Base-by-base conservation (phyloP, 2,888 invertebrate genomes). In the Melanostoma scalare region DNA sequence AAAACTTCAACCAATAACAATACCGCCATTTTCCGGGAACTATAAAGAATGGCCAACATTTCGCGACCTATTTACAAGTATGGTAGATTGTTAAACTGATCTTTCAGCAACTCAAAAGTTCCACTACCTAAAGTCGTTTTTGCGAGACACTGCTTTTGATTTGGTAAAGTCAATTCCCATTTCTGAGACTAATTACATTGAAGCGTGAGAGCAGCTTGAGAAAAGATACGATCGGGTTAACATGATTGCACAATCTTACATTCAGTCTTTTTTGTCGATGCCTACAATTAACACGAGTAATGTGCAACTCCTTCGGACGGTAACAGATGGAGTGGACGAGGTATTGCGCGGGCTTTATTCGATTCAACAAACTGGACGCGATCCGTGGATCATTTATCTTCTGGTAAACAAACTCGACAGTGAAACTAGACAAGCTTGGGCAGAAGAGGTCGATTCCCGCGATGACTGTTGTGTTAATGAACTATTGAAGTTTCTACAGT, bases 161-260 rank as follows among this genome's bases (percentile, higher is more conserved):
- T 61, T 85, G 35, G 61, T 79, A 5, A 40, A 56, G 35, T 61
- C 75, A 38, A 55, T 75, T 6, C 31, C 71, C 6, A 63, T 73
- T n/a, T 71, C 78, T 1, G 78, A 79, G 38, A 10, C 31, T 38
- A 85, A 79, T 33, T 79, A 79, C 55, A 31, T n/a, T 4, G 85
- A 80, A 65, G 75, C 72, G 1, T 61, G 61, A 6, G 67, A 67
- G 20, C 65, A 56, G 20, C 44, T 85, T 6, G 31, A 72, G 44
- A 44, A 77, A 46, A 46, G 76, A 10, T 80, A 69, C 10, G 76
- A 85, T 50, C 67, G 73, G 33, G 42, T 55, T 20, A 60, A 67
- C 6, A 30, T 85, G 20, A 63, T 81, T 6, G 68, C 73, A 6
- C 50, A 82, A 68, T 75, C 60, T 0, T 69, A 75, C 8, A 82